These are phyloP conservation scores for Trichogramma pretiosum DNA, from an alignment of 1,140 invertebrate genomes.

Conservation along the genomic window DNA sequence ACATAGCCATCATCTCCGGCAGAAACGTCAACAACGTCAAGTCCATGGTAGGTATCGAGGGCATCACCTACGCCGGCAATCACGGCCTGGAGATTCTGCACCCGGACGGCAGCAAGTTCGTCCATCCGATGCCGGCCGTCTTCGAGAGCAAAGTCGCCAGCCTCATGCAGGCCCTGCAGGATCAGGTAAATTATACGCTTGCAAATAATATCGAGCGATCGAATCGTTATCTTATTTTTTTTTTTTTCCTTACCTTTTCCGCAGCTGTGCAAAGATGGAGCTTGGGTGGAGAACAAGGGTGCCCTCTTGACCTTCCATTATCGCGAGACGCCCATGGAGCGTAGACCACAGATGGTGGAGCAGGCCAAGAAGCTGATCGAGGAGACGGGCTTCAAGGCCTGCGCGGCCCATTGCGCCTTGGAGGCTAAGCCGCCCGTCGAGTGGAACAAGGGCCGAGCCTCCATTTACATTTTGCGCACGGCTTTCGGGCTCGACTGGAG, in stretches of 20 bases:
- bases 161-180: slow-evolving; percentile 70
- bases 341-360: slow-evolving; percentile 55
- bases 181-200: slow-evolving; percentile 52
- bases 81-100: slow-evolving; percentile 83
- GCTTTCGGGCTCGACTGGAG: slow-evolving; percentile 87
- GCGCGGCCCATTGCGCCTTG: slow-evolving; percentile 70
- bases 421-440: slow-evolving; percentile 82
- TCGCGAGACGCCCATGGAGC: slow-evolving; percentile 65
- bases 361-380: slow-evolving; percentile 65
- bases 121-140: slow-evolving; percentile 81
- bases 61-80: slow-evolving; percentile 84
- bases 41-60: slow-evolving; percentile 81
- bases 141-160: slow-evolving; percentile 71
- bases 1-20: slow-evolving; percentile 81
- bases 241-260: too few species aligned
- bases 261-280: slow-evolving; percentile 72
- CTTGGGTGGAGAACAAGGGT: slow-evolving; percentile 89
- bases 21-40: slow-evolving; percentile 81
- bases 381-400: slow-evolving; percentile 66
- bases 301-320: slow-evolving; percentile 81
- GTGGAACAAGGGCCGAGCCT: slow-evolving; percentile 86
- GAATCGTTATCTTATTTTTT: slow-evolving; percentile 2
- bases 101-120: slow-evolving; percentile 82
- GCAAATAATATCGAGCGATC: neutral
- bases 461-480: slow-evolving; percentile 80